These are phyloP conservation scores for Seira sanloemensis DNA, from an alignment of 2,888 invertebrate genomes.

Conservation along the genomic window DNA sequence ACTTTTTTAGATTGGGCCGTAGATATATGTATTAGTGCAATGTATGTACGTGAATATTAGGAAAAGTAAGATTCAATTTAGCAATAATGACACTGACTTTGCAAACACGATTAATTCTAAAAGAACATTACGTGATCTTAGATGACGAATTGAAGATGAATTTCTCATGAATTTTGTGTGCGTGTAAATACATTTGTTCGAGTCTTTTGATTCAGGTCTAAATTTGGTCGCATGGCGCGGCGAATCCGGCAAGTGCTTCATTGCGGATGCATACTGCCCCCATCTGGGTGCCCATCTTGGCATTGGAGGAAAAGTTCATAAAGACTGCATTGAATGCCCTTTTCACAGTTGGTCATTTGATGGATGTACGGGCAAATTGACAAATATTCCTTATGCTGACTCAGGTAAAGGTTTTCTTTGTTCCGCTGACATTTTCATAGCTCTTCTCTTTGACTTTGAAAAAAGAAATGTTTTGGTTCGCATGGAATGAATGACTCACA, in stretches of 20 bases:
- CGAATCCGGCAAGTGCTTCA: conserved; percentile 80
- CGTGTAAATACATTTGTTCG: too few relatives aligned
- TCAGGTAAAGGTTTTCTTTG: conserved; percentile 75
- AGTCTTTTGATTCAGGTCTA: too few relatives aligned
- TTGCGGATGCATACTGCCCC: conserved; percentile 91
- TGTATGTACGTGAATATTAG: too few relatives aligned
- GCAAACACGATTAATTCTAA: too few relatives aligned
- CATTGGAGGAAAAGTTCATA: conserved; percentile 83
- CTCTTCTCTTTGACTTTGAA: not conserved
- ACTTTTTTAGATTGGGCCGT: too few relatives aligned
- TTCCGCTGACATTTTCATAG: not conserved
- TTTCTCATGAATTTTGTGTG: too few relatives aligned
- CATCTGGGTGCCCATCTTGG: conserved; percentile 93
- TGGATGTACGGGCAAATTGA: conserved; percentile 84
- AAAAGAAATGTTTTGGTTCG: not conserved
- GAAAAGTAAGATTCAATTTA: too few relatives aligned
- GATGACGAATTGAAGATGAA: too few relatives aligned
- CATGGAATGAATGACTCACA: not conserved
- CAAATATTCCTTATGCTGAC: conserved; percentile 84
- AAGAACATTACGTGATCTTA: too few relatives aligned
- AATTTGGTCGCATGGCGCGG: conserved; percentile 84
- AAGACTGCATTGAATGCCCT: conserved; percentile 89
- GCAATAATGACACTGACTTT: too few relatives aligned
- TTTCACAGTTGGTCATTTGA: conserved; percentile 92
- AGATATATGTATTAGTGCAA: too few relatives aligned